Evolutionary conservation across 2,797 vertebrate genomes (phyloP).

Genomic region (Pipistrellus nathusii): DNA sequence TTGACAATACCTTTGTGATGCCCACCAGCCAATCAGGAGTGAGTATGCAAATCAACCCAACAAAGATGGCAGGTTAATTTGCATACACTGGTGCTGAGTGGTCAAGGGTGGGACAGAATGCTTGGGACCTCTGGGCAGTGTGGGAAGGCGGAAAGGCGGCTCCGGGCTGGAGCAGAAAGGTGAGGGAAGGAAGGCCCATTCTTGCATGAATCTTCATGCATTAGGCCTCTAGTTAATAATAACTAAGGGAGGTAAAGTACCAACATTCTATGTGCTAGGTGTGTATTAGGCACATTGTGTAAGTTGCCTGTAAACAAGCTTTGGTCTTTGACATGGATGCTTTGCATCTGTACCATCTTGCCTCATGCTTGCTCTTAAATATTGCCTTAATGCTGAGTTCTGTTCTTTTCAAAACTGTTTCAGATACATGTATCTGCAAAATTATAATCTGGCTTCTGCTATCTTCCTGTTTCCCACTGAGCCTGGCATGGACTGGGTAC

Average conservation of each 20-base stretch:
- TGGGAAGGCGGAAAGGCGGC: no score
- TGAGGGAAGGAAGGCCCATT: no score
- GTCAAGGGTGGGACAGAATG: no score
- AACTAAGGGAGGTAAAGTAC: background rate
- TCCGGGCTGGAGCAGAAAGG: no score
- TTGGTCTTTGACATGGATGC: constrained; percentile 26
- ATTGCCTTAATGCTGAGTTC: constrained; percentile 44
- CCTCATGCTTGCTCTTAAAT: constrained; percentile 38
- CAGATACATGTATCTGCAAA: constrained; percentile 39
- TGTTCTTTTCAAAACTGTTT: constrained; percentile 68
- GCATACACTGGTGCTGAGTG: no score
- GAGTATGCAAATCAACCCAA: no score
- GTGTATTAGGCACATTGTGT: background rate
- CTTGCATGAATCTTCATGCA: no score
- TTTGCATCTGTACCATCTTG: constrained; percentile 27
- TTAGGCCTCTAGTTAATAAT: background rate
- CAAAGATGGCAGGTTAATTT: no score
- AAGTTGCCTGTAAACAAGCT: constrained; percentile 55
- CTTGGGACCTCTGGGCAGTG: no score
- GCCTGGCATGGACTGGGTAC: background rate
- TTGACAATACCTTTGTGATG: no score
- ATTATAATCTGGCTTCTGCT: constrained; percentile 33
- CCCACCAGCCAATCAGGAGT: no score
- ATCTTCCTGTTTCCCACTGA: constrained; percentile 33
- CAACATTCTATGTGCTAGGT: background rate